phyloP scores from a whole-genome alignment of 1,140 invertebrate genomes.

The Zaprionus africanus region DNA sequence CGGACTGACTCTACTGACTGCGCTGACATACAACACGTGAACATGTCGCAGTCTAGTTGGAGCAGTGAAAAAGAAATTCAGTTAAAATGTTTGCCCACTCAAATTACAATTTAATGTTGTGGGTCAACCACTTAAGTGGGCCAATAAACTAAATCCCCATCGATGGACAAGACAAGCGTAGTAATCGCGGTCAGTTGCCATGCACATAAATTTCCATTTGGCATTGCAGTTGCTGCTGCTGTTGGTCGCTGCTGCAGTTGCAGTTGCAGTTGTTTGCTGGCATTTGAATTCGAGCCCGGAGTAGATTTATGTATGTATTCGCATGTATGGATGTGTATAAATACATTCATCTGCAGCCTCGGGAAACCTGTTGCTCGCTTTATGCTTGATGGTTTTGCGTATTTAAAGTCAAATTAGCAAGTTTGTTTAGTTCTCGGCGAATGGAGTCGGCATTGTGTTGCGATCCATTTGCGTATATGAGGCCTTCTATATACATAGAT shows the following conservation, averaged over 20 bases:
- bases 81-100: constrained; percentile 78
- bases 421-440: constrained; percentile 51
- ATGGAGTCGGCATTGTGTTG: constrained; percentile 21
- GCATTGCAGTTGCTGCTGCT: constrained; percentile 44
- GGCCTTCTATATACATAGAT: neutral
- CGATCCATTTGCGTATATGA: constrained; percentile 22
- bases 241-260: constrained; percentile 12
- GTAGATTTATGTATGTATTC: constrained; percentile 71
- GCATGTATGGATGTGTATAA: constrained; percentile 46
- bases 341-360: constrained; percentile 45
- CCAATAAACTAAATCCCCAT: constrained; percentile 71
- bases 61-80: constrained; percentile 45
- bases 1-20: neutral
- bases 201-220: constrained; percentile 76
- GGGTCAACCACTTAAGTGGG: constrained; percentile 77
- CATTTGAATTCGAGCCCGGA: constrained; percentile 54
- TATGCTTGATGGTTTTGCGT: constrained; percentile 39
- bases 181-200: constrained; percentile 55
- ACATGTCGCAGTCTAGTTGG: neutral
- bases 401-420: constrained; percentile 66
- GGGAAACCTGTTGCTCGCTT: constrained; percentile 48
- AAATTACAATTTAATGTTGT: constrained; percentile 83
- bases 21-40: constrained; percentile 4
- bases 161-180: constrained; percentile 53
- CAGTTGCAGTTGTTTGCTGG: constrained; percentile 49